Base-by-base conservation (phyloP, 2,888 invertebrate genomes). In the Thysanoteuthis rhombus region DNA sequence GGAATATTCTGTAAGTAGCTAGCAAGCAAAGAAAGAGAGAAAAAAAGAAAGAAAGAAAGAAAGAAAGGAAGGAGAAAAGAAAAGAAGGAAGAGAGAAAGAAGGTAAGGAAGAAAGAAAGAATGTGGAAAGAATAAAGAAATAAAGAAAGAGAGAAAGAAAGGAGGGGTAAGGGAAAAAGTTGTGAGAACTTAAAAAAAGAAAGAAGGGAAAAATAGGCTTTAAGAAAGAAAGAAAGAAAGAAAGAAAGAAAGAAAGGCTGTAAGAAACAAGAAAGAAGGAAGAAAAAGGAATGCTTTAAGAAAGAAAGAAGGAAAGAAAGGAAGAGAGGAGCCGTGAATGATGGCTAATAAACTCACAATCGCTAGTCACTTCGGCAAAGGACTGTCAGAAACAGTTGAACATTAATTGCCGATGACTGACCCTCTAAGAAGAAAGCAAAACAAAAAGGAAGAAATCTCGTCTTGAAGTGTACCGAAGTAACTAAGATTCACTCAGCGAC, bases 391-490 rank as follows among this genome's bases (percentile, higher is more conserved):
- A n/a, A 75, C n/a, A 75, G 75, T 75, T 19, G 75, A 19, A 75
- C 75, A n/a, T 75, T 75, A 75, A 75, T 75, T 75, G 75, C n/a
- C 75, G 75, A 75, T 75, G 75, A 75, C 75, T 75, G 75, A 75
- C 75, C n/a, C n/a, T n/a, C 36, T 4, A 32, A 52, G 25, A 52
- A 25, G 28, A 52, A 75, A 75, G n/a, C 16, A 75, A n/a, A n/a
- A 12, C n/a, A 8, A n/a, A 75, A n/a, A n/a, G 3, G n/a, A 19
- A n/a, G 0, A 75, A 75, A n/a, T 75, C n/a, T 75, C n/a, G 32
- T 75, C n/a, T n/a, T 75, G 12, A 19, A 75, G n/a, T 16, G 75
- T n/a, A 75, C 75, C 1, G n/a, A 75, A n/a, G n/a, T n/a, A 36
- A 75, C n/a, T n/a, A 75, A 75, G n/a, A 75, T n/a, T 0, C 52